Conservation (phyloP, 2,797 vertebrate genomes). For the Xiphophorus birchmanni region DNA sequence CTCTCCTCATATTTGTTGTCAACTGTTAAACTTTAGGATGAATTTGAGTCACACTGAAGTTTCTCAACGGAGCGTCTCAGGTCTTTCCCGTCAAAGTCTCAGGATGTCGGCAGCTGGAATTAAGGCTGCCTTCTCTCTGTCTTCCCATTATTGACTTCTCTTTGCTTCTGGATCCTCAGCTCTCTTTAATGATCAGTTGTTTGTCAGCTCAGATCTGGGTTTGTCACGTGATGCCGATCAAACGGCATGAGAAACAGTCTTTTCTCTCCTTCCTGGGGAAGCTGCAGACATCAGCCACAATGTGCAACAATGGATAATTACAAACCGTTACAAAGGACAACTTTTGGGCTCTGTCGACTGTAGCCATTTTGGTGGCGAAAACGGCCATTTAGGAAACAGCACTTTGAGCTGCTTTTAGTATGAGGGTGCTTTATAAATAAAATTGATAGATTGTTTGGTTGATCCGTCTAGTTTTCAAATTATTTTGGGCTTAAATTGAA, state of each 20-base stretch:
- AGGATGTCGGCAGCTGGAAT: slow-evolving; percentile 40
- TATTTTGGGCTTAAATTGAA: too few species aligned
- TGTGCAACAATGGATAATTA: slow-evolving; percentile 55
- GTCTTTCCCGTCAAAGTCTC: slow-evolving; percentile 54
- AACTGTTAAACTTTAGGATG: slow-evolving; percentile 37
- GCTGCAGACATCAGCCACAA: slow-evolving; percentile 34
- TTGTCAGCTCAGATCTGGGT: slow-evolving; percentile 50
- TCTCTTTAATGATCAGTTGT: slow-evolving; percentile 42
- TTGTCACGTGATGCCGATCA: slow-evolving; percentile 45
- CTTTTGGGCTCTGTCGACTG: slow-evolving; percentile 7
- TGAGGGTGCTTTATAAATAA: too few species aligned
- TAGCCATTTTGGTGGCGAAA: slow-evolving; percentile 45
- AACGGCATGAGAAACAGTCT: slow-evolving; percentile 24
- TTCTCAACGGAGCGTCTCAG: slow-evolving; percentile 17
- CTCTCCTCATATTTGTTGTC: slow-evolving; percentile 36
- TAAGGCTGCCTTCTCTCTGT: slow-evolving; percentile 24
- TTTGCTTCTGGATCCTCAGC: slow-evolving; percentile 43
- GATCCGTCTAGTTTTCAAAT: too few species aligned
- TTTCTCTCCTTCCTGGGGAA: slow-evolving; percentile 39
- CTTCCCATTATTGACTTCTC: slow-evolving; percentile 42
- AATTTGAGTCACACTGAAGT: slow-evolving; percentile 33
- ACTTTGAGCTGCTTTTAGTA: too few species aligned
- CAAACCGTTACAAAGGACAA: slow-evolving; percentile 53
- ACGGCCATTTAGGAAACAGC: slow-evolving; percentile 2
- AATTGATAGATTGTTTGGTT: too few species aligned